These are phyloP conservation scores for Gavialis gangeticus DNA, from an alignment of 2,113 vertebrate species.

Conservation along the genomic window DNA sequence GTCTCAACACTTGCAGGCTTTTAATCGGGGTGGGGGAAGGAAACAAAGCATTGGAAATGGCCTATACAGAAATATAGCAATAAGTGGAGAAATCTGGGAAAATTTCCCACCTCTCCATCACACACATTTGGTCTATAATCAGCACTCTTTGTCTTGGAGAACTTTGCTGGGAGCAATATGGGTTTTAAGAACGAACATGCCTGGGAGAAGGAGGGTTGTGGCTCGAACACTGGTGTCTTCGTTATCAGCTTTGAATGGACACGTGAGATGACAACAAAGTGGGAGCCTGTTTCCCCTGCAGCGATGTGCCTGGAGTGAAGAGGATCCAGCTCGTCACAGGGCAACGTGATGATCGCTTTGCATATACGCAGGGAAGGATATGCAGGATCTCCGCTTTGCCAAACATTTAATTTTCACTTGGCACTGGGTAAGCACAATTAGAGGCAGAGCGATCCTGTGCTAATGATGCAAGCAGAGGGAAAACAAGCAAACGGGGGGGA, in stretches of 20 bases:
- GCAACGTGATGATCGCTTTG: neutral
- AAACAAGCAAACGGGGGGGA: conserved; percentile 45
- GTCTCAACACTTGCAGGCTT: neutral
- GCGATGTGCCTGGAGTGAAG: neutral
- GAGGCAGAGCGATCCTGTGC: neutral
- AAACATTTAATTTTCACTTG: conserved; percentile 22
- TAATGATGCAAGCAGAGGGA: neutral
- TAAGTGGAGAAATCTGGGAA: neutral
- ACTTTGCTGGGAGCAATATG: fast-evolving
- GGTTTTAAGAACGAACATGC: neutral
- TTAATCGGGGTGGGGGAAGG: neutral
- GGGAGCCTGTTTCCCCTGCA: neutral
- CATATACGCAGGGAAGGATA: neutral
- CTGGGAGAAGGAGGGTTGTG: neutral
- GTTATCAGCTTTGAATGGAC: fast-evolving
- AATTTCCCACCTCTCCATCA: neutral
- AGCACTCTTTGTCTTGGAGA: neutral
- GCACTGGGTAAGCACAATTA: conserved; percentile 24
- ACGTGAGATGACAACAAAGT: neutral
- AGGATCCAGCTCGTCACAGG: neutral
- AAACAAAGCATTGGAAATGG: neutral
- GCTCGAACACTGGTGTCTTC: neutral
- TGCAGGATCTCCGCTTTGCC: neutral
- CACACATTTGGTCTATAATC: neutral
- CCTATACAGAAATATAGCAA: neutral